These are phyloP conservation scores for Apantesis nais DNA, from an alignment of 2,888 invertebrate genomes.

Conservation along the genomic window DNA sequence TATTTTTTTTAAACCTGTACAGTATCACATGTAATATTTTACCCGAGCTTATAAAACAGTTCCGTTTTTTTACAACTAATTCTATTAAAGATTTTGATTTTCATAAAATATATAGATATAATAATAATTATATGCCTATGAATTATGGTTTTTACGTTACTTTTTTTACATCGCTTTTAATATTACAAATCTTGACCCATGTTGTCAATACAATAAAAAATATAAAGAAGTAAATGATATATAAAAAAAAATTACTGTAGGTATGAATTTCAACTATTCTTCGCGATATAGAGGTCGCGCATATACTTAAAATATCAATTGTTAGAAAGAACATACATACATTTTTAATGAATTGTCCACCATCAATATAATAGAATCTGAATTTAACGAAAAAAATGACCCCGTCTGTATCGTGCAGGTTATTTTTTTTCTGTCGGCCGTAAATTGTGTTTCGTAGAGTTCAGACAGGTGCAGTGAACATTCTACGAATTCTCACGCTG, in stretches of 20 bases:
- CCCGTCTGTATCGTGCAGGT: slow-evolving; percentile 19
- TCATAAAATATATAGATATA: neutral
- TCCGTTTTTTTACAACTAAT: neutral
- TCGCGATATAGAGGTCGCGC: neutral
- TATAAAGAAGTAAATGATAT: neutral
- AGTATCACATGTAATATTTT: neutral
- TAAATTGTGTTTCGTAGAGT: slow-evolving; percentile 43
- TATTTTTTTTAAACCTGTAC: slow-evolving; percentile 44
- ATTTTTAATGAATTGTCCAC: neutral
- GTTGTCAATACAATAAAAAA: neutral
- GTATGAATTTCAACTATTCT: neutral
- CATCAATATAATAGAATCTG: slow-evolving; percentile 15
- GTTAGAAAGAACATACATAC: neutral
- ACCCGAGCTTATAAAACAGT: neutral
- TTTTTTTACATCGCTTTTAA: neutral
- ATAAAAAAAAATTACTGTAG: neutral
- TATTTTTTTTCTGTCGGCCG: slow-evolving; percentile 33
- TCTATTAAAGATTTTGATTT: neutral
- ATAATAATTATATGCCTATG: neutral
- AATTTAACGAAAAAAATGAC: slow-evolving; percentile 16
- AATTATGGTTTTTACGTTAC: too few relatives aligned
- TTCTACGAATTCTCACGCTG: slow-evolving; percentile 64
- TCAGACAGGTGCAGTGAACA: slow-evolving; percentile 55
- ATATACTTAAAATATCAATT: neutral
- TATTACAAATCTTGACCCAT: neutral